Base-by-base conservation (phyloP, 2,888 invertebrate genomes). In the Tetranychus truncatus region DNA sequence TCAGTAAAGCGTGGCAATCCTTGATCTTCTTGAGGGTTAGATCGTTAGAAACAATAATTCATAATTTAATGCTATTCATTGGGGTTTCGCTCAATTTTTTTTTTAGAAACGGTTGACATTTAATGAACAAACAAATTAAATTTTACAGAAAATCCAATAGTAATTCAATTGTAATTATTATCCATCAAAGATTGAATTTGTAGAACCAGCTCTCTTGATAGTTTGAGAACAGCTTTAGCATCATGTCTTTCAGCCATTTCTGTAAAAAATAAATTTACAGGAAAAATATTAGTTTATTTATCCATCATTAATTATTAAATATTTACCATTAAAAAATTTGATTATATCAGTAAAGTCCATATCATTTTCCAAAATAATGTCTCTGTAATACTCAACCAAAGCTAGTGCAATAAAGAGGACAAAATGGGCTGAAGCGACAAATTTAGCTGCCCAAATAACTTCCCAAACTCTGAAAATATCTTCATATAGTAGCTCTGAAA, bases 261-360 rank as follows among this genome's bases (percentile, higher is more conserved):
- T 95, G 85, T 77, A 86, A 86, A 77, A 78, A 74, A 67, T 1
- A 20, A 55, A 72, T 45, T 72, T 45, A 9, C 1, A 71, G 1
- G 18, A 15, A 66, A 21, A 24, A 71, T 71, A 34, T 34, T 1
- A 34, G 34, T 34, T 34, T 5, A 34, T 34, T 34, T 34, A 71
- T 74, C 18, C 9, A 77, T 18, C 9, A n/a, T 44, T 20, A 20
- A 0, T 45, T 15, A 66, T 6, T 4, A n/a, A n/a, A 34, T n/a
- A 79, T 84, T 85, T 81, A 94, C 95, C 95, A 84, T 95, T 96
- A 82, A 95, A 96, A 84, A 96, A 96, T 82, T 95, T 95, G 82
- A 96, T 96, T 82, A 95, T 93, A 83, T 96, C 95, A 0, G 95
- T 95, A 82, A 95, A 96, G 84, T 96, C 95, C 95, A 96, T 96